Evolutionary conservation across 2,888 invertebrate genomes (phyloP).

Genomic region (Sussaba pulchella): DNA sequence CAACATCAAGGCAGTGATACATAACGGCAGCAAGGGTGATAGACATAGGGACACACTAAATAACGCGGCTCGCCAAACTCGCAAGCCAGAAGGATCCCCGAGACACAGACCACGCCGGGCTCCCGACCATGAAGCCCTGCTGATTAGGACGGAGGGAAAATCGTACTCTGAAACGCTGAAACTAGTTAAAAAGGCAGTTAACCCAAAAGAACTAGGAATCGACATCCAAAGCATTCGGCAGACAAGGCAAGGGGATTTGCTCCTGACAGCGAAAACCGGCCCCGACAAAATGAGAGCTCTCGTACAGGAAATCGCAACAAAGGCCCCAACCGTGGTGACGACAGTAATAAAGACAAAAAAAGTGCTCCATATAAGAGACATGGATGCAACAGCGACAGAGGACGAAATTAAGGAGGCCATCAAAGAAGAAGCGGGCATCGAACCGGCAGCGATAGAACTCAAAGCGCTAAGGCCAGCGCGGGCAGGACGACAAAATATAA

Average conservation of each 20-base stretch:
- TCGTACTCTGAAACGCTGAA: conserved; percentile 45
- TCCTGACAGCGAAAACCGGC: conserved; percentile 31
- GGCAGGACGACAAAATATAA: conserved; percentile 62
- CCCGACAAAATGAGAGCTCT: conserved; percentile 29
- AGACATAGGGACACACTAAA: no score
- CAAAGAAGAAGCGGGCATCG: background rate
- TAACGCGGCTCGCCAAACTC: no score
- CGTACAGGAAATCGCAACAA: conserved; percentile 19
- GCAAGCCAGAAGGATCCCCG: no score
- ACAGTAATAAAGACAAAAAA: background rate
- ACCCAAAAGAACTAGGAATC: conserved; percentile 37
- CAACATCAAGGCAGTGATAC: no score
- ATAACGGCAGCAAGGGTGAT: no score
- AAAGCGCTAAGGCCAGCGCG: conserved; percentile 65
- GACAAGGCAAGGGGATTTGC: background rate
- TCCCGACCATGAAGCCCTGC: background rate
- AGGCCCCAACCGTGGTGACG: conserved; percentile 16
- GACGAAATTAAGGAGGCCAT: conserved; percentile 36
- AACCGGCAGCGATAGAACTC: conserved; percentile 50
- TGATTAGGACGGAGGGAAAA: conserved; percentile 19
- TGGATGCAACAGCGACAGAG: conserved; percentile 52
- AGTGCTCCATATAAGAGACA: conserved; percentile 52
- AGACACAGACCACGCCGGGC: no score
- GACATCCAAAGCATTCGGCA: conserved; percentile 4
- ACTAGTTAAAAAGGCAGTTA: conserved; percentile 38